Evolutionary conservation across 2,797 vertebrate genomes (phyloP), one percentile per base, ranked within the genome.

Genomic region (Pantherophis alleghaniensis): DNA sequence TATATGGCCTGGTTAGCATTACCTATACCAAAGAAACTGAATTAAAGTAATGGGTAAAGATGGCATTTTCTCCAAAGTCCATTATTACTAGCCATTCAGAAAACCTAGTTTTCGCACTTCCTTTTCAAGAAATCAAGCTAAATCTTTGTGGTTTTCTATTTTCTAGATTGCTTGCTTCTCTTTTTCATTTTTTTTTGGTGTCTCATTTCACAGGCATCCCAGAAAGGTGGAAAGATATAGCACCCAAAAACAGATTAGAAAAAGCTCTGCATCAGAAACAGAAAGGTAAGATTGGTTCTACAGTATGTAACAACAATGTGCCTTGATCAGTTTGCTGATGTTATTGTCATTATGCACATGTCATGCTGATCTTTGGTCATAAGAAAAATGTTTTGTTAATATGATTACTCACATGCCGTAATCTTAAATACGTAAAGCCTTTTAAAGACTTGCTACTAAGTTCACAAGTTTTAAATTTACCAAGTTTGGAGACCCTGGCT

Each of bases 161-260:
- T 96, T 88, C 97, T 97, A 95, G 96, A 89, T 96, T 96, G 97
- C 95, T 96, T 97, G 89, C 97, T 86, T 97, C 95, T 91, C 95
- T 96, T 96, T 96, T 97, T 95, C 37, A 79, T 79, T 94, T 79
- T 96, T 97, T 97, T 98, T 97, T 97, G 97, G 96, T 97, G 97
- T 98, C 96, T 97, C 97, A 97, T 97, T 93, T 97, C 96, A 95
- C 98, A 99, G 99, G 98, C 98, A 99, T 96, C 98, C 98, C 97
- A 98, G 98, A 98, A 99, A 98, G 97, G 97, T 98, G 98, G 98
- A 99, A 97, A 98, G 98, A 98, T 98, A 98, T 97, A 98, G 98
- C 98, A 98, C 97, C 98, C 98, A 98, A 96, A 99, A 98, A 97
- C 98, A 98, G 96, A 97, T 98, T 98, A 98, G 98, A 97, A 99